Evolutionary conservation across 2,113 vertebrate species (phyloP).

Genomic region (Carassius carassius): DNA sequence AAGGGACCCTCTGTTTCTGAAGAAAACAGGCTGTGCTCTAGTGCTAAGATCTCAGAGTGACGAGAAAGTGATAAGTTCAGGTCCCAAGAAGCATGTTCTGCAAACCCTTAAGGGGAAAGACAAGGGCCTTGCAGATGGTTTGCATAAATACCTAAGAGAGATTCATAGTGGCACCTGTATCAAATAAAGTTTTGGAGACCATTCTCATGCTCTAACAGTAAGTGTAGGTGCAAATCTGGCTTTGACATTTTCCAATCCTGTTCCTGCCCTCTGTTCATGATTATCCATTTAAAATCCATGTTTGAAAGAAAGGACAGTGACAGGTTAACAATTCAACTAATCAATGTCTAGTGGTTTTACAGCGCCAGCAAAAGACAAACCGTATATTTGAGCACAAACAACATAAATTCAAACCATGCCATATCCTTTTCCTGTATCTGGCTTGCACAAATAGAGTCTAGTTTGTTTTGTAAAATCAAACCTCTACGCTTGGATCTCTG

Average conservation of each 20-base stretch:
- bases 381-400: not conserved
- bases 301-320: not conserved
- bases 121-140: not conserved
- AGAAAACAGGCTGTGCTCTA: not conserved
- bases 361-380: not conserved
- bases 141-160: not conserved
- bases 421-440: constrained; percentile 5
- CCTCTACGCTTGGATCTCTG: constrained; percentile 8
- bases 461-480: constrained; percentile 23
- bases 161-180: not conserved
- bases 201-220: not conserved
- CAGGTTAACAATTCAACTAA: not conserved
- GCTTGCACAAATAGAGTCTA: not conserved
- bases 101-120: not conserved
- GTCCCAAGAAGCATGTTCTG: not conserved
- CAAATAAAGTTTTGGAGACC: not conserved
- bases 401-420: not conserved
- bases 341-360: not conserved
- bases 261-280: not conserved
- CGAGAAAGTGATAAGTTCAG: not conserved
- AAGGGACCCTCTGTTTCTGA: not conserved
- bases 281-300: not conserved
- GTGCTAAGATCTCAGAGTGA: not conserved
- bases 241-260: not conserved
- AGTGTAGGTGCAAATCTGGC: constrained; percentile 2